A percentile compares a stretch with the other conserved stretches of the same genome.
phyloP scores from a whole-genome alignment of 2,113 vertebrate genomes.

The Ancistrus triradiatus region DNA sequence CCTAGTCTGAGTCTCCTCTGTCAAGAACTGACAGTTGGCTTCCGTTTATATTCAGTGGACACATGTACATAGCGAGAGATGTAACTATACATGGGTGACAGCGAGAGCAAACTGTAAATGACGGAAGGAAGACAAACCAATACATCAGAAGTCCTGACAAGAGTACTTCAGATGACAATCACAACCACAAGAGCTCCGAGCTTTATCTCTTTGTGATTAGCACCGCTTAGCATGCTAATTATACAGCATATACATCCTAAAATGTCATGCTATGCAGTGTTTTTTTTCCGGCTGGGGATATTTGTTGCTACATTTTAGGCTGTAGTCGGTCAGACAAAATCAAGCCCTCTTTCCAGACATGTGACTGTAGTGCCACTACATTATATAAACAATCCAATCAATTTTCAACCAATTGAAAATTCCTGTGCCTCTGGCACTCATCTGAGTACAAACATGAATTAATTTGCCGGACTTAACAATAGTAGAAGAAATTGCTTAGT shows the following conservation, averaged over 20 bases:
- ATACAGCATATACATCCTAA: slow-evolving; percentile 22
- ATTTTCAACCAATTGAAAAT: slow-evolving; percentile 46
- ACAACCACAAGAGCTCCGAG: slow-evolving; percentile 57
- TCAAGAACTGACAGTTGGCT: slow-evolving; percentile 60
- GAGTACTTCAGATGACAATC: slow-evolving; percentile 46
- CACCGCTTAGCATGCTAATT: slow-evolving; percentile 44
- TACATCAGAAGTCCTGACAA: slow-evolving; percentile 40
- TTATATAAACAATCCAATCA: slow-evolving; percentile 48
- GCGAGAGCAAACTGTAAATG: slow-evolving; percentile 57
- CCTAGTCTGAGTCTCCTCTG: slow-evolving; percentile 65
- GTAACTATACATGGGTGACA: slow-evolving; percentile 57
- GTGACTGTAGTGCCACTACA: slow-evolving; percentile 43
- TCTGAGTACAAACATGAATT: slow-evolving; percentile 56
- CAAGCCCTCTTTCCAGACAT: slow-evolving; percentile 37
- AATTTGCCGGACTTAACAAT: slow-evolving; percentile 56
- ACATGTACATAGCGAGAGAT: slow-evolving; percentile 54
- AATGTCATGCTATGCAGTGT: slow-evolving; percentile 27
- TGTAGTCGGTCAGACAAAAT: slow-evolving; percentile 26
- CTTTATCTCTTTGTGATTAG: slow-evolving; percentile 45
- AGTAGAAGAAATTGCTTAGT: slow-evolving; percentile 43
- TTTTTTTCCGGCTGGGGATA: slow-evolving; percentile 24
- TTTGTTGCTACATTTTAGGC: slow-evolving; percentile 24
- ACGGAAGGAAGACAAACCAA: slow-evolving; percentile 55
- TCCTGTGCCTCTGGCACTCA: slow-evolving; percentile 41
- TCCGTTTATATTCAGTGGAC: slow-evolving; percentile 65